Percentiles rank a stretch among this genome's conserved stretches.
Conservation (phyloP, 2,888 invertebrate genomes). For the Nipponacmea schrenckii region DNA sequence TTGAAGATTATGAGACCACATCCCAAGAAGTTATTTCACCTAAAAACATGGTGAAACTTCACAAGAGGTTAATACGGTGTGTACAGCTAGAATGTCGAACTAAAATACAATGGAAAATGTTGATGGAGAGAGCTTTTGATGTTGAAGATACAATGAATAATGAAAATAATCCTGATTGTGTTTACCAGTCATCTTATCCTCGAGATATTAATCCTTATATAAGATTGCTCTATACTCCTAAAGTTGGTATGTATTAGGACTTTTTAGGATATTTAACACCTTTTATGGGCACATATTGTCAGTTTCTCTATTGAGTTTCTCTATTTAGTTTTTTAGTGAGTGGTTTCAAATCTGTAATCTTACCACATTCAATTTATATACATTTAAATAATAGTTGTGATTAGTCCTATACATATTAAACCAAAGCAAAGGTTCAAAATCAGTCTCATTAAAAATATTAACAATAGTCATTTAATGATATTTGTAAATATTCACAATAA, state of each 20-base stretch:
- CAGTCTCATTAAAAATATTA: too few relatives aligned
- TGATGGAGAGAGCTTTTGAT: conserved; percentile 78
- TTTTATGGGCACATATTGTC: too few relatives aligned
- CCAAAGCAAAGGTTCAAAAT: too few relatives aligned
- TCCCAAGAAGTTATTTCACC: conserved; percentile 71
- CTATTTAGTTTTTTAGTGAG: too few relatives aligned
- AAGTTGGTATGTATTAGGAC: conserved; percentile 58
- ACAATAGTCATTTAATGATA: too few relatives aligned
- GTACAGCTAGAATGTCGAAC: conserved; percentile 92
- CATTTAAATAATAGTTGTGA: too few relatives aligned
- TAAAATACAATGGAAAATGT: conserved; percentile 89
- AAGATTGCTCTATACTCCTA: conserved; percentile 62
- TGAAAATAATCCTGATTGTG: conserved; percentile 68
- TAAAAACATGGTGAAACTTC: conserved; percentile 87
- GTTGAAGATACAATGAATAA: conserved; percentile 90
- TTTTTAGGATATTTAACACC: conserved; percentile 4
- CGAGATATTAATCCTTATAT: conserved; percentile 52
- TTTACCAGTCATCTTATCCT: conserved; percentile 25
- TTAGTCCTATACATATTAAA: too few relatives aligned
- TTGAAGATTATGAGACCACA: conserved; percentile 56
- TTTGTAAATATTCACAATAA: too few relatives aligned
- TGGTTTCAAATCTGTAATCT: too few relatives aligned
- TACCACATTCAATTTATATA: too few relatives aligned
- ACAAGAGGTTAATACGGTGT: conserved; percentile 71
- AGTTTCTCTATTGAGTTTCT: too few relatives aligned